Percentiles rank a stretch among this genome's conserved stretches.
Evolutionary conservation across 2,888 invertebrate species (phyloP).

Genomic region (Hemaris fuciformis): DNA sequence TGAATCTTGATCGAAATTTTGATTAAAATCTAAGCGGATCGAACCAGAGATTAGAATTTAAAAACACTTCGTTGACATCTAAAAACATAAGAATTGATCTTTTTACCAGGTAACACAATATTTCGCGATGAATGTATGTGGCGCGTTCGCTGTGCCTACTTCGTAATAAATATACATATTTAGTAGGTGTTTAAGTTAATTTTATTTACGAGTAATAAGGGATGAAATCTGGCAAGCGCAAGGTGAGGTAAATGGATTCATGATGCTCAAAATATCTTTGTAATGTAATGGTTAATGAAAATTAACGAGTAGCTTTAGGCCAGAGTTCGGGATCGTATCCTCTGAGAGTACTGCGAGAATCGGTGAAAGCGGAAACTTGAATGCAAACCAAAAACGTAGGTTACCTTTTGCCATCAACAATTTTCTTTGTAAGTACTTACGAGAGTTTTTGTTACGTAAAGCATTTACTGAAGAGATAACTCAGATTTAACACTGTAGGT

Average conservation of each 20-base stretch:
- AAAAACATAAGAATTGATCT: conserved; percentile 72
- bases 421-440: conserved; percentile 64
- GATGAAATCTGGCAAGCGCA: conserved; percentile 70
- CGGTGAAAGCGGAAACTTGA: conserved; percentile 49
- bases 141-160: conserved; percentile 66
- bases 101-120: conserved; percentile 74
- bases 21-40: conserved; percentile 58
- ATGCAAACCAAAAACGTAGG: conserved; percentile 78
- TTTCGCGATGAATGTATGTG: conserved; percentile 80
- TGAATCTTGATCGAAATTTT: conserved; percentile 59
- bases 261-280: conserved; percentile 72
- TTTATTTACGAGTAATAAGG: conserved; percentile 73
- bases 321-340: conserved; percentile 43
- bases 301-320: conserved; percentile 59
- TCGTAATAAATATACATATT: conserved; percentile 74
- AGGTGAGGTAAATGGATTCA: conserved; percentile 54
- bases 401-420: conserved; percentile 77
- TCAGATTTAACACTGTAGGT: conserved; percentile 66
- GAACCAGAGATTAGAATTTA: conserved; percentile 73
- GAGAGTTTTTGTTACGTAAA: conserved; percentile 40
- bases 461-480: conserved; percentile 47
- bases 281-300: conserved; percentile 53
- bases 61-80: conserved; percentile 71
- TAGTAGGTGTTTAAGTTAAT: conserved; percentile 75
- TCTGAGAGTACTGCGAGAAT: conserved; percentile 34